A percentile compares a stretch with the other conserved stretches of the same genome.
phyloP scores from a whole-genome alignment of 2,113 vertebrate species.

The Odocoileus hemionus region DNA sequence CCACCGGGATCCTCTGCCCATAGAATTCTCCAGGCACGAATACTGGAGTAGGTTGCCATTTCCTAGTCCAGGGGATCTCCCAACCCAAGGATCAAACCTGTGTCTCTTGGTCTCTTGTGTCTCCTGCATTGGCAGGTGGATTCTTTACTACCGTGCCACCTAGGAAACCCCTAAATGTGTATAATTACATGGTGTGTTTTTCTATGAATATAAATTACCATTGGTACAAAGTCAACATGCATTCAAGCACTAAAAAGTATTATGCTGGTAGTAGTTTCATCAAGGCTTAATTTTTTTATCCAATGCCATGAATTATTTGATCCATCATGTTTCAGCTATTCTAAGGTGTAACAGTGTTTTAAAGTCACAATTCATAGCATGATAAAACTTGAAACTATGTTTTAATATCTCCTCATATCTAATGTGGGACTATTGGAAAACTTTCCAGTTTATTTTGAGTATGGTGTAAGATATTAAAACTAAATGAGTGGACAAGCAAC shows the following conservation, averaged over 20 bases:
- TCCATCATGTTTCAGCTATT: not conserved
- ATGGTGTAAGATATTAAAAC: not conserved
- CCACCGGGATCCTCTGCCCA: not conserved
- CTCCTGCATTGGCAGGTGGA: not conserved
- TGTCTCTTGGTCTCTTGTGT: not conserved
- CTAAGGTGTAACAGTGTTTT: not conserved
- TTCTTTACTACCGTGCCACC: not conserved
- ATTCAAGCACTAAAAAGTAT: not conserved
- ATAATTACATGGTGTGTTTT: not conserved
- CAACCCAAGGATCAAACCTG: not conserved
- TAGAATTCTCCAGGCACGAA: not conserved
- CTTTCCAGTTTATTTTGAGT: not conserved
- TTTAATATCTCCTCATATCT: not conserved
- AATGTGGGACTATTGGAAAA: not conserved
- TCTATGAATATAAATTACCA: not conserved
- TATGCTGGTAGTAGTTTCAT: not conserved
- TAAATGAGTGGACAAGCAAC: not conserved
- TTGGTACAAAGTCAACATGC: not conserved
- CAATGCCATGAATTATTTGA: slow-evolving; percentile 10
- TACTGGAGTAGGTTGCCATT: not conserved
- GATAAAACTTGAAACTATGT: not conserved
- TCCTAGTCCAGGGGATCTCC: not conserved
- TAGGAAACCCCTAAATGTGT: not conserved
- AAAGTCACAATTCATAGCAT: not conserved
- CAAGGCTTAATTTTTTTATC: not conserved